Evolutionary conservation across 2,113 vertebrate genomes (phyloP).

Genomic region (Gulo gulo): DNA sequence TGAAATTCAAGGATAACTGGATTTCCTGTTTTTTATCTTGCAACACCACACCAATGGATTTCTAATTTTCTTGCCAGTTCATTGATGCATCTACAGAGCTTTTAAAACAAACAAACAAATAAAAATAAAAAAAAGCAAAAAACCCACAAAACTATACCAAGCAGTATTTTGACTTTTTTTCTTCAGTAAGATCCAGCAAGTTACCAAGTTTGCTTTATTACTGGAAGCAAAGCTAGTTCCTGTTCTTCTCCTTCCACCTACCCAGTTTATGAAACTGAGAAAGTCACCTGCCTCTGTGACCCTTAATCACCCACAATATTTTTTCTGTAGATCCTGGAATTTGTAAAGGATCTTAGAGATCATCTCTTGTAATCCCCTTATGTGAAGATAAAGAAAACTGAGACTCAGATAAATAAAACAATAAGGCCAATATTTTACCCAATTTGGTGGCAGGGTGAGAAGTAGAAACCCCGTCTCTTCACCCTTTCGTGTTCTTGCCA

Average conservation of each 20-base stretch:
- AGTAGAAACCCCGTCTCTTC: not conserved
- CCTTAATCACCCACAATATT: not conserved
- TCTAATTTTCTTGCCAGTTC: slow-evolving; percentile 2
- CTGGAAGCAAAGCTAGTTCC: not conserved
- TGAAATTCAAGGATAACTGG: slow-evolving; percentile 37
- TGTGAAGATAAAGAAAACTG: not conserved
- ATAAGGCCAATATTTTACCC: not conserved
- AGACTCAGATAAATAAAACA: not conserved
- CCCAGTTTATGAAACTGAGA: not conserved
- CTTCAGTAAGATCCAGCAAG: not conserved
- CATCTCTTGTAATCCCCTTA: not conserved
- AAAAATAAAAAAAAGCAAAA: too few relatives aligned
- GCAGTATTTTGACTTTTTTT: not conserved
- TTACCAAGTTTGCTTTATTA: not conserved
- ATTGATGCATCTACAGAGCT: not conserved
- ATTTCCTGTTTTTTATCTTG: not conserved
- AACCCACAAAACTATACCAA: not conserved
- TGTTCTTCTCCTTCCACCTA: not conserved
- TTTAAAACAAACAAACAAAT: not conserved
- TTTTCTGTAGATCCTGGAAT: not conserved
- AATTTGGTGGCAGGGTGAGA: not conserved
- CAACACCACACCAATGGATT: not conserved
- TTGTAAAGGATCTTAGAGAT: not conserved
- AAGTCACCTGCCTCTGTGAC: not conserved
- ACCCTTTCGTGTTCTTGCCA: not conserved